Conservation (phyloP, 2,797 vertebrate species). For the Sus cebifrons region DNA sequence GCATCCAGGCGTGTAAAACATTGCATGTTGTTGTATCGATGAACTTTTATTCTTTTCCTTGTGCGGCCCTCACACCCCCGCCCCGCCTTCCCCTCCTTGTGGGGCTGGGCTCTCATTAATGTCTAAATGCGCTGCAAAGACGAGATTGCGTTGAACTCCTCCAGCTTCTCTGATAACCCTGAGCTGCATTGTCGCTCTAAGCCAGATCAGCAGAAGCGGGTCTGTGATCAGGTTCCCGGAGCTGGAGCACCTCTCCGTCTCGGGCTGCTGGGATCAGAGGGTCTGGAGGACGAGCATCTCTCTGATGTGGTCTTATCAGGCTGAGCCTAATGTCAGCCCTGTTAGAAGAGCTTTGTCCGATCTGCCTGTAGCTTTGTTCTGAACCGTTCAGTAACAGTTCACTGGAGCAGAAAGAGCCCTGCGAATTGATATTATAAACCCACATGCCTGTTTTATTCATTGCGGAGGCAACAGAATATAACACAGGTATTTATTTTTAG, state of each 20-base stretch:
- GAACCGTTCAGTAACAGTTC: slow-evolving; percentile 92
- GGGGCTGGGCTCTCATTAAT: slow-evolving; percentile 45
- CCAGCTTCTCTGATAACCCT: slow-evolving; percentile 41
- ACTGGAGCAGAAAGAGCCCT: slow-evolving; percentile 91
- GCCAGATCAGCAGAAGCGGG: slow-evolving; percentile 82
- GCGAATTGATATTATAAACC: slow-evolving; percentile 93
- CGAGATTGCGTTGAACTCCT: slow-evolving; percentile 74
- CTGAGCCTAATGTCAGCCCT: slow-evolving; percentile 91
- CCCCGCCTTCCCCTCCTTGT: background rate
- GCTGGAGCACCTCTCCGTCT: slow-evolving; percentile 79
- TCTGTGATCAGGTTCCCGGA: slow-evolving; percentile 86
- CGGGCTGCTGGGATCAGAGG: slow-evolving; percentile 86
- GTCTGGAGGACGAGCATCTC: slow-evolving; percentile 84
- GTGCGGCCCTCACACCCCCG: too few species aligned
- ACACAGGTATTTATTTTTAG: slow-evolving; percentile 90
- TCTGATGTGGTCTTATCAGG: slow-evolving; percentile 92
- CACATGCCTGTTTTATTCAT: slow-evolving; percentile 90
- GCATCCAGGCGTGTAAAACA: rapidly evolving
- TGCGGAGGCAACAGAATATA: slow-evolving; percentile 88
- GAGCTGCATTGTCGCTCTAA: slow-evolving; percentile 73
- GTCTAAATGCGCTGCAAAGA: slow-evolving; percentile 61
- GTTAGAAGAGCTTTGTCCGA: slow-evolving; percentile 91
- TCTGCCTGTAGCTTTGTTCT: slow-evolving; percentile 92
- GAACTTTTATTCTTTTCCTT: background rate
- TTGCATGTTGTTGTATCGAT: background rate